Evolutionary conservation across 2,888 invertebrate species (phyloP), one percentile per base, ranked within the genome.

Genomic region (Stenoptilia bipunctidactyla): DNA sequence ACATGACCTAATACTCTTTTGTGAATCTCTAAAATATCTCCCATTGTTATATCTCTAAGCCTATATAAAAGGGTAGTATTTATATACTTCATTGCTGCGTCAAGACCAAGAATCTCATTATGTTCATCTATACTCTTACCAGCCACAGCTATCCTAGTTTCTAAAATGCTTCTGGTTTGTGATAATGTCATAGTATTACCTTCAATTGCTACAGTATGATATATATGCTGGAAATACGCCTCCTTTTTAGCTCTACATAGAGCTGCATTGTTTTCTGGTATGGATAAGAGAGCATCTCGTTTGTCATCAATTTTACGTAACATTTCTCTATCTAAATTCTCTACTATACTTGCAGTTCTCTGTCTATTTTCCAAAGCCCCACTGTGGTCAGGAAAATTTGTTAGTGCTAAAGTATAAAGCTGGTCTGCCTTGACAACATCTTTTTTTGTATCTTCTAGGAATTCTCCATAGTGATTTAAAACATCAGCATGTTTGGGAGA

Each of bases 131-230:
- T 90, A 61, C 96, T 96, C 73, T 98, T 98, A 0, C 96, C 94
- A 38, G 89, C 89, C 1, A 96, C 92, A 0, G 83, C 83, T 52
- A 83, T 61, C 42, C 80, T 88, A 0, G 97, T 98, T 75, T 98
- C 98, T 14, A 98, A 85, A 45, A 98, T 90, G 42, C 92, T 92
- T 48, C 97, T 86, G 0, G 98, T 94, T 69, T 98, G 96, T 14
- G 92, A 90, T 34, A 98, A 82, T 1, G 94, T 93, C 92, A 99
- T 94, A 0, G 98, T 98, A 63, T 98, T 98, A 0, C 98, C 98
- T 77, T 98, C 98, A 48, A 98, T 96, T 15, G 95, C 98, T 13
- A 96, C 97, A 0, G 97, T 96, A 62, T 98, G 98, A 70, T 97
- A 97, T 46, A 98, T 96, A 63, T 98, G 96, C 60, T 93, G 90